Percentiles rank a stretch among this genome's conserved stretches.
Conservation (phyloP, 2,888 invertebrate genomes). For the Eudasyphora cyanicolor region DNA sequence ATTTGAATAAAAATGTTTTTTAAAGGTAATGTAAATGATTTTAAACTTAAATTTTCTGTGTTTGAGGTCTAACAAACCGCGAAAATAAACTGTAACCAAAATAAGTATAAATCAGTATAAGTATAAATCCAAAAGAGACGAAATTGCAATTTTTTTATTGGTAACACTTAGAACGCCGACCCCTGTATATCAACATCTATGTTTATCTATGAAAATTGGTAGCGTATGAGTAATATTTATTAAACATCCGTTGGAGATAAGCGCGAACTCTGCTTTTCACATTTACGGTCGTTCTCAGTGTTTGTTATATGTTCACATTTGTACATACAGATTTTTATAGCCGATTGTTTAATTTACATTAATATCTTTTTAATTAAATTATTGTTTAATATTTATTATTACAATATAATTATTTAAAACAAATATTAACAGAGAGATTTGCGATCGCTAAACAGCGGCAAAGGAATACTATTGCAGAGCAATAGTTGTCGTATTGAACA, state of each 20-base stretch:
- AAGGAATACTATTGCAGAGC: not conserved
- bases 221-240: constrained; percentile 46
- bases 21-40: too few relatives aligned
- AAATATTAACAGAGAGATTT: constrained; percentile 54
- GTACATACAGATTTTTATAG: not conserved
- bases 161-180: too few relatives aligned
- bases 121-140: too few relatives aligned
- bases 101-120: too few relatives aligned
- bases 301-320: not conserved
- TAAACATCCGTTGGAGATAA: not conserved
- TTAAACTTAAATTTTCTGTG: too few relatives aligned
- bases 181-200: too few relatives aligned
- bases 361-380: constrained; percentile 49
- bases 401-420: constrained; percentile 35
- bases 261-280: too few relatives aligned
- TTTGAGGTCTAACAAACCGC: too few relatives aligned
- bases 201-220: not conserved
- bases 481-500: not conserved
- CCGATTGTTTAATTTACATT: not conserved
- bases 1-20: too few relatives aligned
- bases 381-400: constrained; percentile 58
- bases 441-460: constrained; percentile 19
- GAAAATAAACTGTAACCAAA: too few relatives aligned
- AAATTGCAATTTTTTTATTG: too few relatives aligned
- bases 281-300: too few relatives aligned